Conservation (phyloP, 2,113 vertebrate species). For the Scytalopus superciliaris region DNA sequence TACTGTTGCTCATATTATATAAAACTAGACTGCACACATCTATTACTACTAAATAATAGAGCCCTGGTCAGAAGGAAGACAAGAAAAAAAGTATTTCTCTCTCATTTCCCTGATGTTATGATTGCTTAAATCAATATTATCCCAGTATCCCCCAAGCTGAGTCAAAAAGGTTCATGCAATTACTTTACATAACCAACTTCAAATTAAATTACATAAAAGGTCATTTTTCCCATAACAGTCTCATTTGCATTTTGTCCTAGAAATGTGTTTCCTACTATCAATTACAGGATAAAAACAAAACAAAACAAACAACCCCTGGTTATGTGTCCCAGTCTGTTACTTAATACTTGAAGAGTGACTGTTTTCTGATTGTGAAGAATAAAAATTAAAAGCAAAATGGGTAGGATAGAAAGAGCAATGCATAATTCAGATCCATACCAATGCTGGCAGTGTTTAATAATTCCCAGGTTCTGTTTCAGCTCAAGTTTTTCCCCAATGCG, state of each 20-base stretch:
- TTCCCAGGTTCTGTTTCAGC: background rate
- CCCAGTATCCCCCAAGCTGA: slow-evolving; percentile 63
- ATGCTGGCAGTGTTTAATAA: background rate
- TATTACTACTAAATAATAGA: background rate
- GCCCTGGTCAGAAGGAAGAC: background rate
- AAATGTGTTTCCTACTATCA: slow-evolving; percentile 37
- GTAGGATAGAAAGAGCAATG: background rate
- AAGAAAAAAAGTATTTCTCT: slow-evolving; percentile 15
- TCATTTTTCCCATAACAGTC: slow-evolving; percentile 46
- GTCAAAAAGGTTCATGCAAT: slow-evolving; percentile 61
- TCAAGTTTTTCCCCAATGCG: background rate
- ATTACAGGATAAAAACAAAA: background rate
- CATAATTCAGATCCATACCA: background rate
- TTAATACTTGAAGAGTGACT: background rate
- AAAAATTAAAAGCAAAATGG: background rate
- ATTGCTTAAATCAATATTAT: slow-evolving; percentile 71
- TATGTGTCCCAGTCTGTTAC: background rate
- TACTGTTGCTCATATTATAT: background rate
- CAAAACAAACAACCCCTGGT: background rate
- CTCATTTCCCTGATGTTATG: slow-evolving; percentile 64
- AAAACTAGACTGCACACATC: background rate
- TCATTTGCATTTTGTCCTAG: slow-evolving; percentile 64
- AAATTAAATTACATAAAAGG: slow-evolving; percentile 71
- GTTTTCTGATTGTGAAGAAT: background rate
- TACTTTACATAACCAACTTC: slow-evolving; percentile 62